Evolutionary conservation across 2,888 invertebrate genomes (phyloP).

Genomic region (Arge pagana): DNA sequence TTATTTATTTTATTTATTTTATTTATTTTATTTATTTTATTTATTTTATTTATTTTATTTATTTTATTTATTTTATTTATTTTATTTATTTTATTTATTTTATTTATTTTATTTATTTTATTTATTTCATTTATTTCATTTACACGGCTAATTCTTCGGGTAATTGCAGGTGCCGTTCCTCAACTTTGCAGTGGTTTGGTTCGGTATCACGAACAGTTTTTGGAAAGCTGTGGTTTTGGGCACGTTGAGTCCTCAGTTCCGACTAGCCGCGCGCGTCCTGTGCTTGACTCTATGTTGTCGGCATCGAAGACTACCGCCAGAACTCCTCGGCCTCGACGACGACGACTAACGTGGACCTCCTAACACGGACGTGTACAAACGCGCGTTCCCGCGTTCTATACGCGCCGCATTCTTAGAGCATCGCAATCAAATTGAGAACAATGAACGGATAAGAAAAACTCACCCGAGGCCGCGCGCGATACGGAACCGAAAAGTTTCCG

Average conservation of each 20-base stretch:
- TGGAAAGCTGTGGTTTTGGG: conserved; percentile 94
- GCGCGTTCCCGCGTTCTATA: conserved; percentile 20
- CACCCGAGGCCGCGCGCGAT: too few species aligned
- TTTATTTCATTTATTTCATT: too few species aligned
- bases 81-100: conserved; percentile 12
- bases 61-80: conserved; percentile 7
- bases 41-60: too few species aligned
- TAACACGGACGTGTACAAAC: conserved; percentile 6
- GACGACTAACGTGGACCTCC: conserved; percentile 69
- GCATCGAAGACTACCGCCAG: conserved; percentile 82
- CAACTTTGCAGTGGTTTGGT: conserved; percentile 92
- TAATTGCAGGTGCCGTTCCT: conserved; percentile 74
- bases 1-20: neutral
- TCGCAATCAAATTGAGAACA: conserved; percentile 29
- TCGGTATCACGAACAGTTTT: conserved; percentile 92
- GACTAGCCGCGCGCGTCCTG: conserved; percentile 83
- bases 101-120: conserved; percentile 6
- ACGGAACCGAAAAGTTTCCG: too few species aligned
- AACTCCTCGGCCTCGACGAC: conserved; percentile 83
- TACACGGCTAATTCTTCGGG: neutral
- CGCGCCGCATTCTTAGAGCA: conserved; percentile 47
- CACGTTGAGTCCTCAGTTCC: conserved; percentile 89
- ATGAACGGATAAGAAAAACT: too few species aligned
- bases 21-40: too few species aligned
- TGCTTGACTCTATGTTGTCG: conserved; percentile 89